Conservation (phyloP, 2,888 invertebrate genomes). For the Eudasyphora cyanicolor region DNA sequence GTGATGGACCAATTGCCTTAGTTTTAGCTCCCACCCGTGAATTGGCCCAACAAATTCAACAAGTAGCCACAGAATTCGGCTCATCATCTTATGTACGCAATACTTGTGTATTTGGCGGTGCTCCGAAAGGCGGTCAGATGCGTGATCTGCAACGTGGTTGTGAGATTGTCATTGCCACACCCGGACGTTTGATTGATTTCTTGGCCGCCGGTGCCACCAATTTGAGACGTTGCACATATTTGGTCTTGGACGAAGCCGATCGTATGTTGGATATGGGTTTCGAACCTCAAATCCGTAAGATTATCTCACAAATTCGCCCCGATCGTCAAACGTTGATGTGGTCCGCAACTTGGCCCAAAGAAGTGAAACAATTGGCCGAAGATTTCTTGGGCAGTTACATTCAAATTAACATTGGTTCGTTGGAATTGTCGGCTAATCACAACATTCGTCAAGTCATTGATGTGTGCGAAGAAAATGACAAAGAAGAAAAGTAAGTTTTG, state of each 20-base stretch:
- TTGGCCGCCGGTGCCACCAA: conserved; percentile 89
- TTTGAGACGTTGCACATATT: conserved; percentile 89
- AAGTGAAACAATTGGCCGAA: conserved; percentile 94
- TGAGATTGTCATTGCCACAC: conserved; percentile 94
- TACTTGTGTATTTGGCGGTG: conserved; percentile 95
- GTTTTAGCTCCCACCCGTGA: conserved; percentile 91
- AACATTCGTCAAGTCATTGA: conserved; percentile 93
- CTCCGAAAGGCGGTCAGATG: conserved; percentile 90
- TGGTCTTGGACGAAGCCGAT: conserved; percentile 95
- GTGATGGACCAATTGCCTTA: conserved; percentile 92
- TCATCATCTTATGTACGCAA: conserved; percentile 89
- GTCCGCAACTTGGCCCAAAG: conserved; percentile 99
- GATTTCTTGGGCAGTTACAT: conserved; percentile 95
- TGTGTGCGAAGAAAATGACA: conserved; percentile 89
- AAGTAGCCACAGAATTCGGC: conserved; percentile 92
- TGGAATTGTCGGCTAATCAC: conserved; percentile 93
- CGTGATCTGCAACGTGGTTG: conserved; percentile 89
- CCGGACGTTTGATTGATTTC: conserved; percentile 94
- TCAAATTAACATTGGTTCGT: conserved; percentile 93
- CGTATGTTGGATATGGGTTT: conserved; percentile 99
- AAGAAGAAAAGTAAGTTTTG: conserved; percentile 82
- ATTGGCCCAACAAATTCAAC: conserved; percentile 90
- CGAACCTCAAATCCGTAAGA: conserved; percentile 97
- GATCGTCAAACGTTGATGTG: conserved; percentile 99
- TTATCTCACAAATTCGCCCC: conserved; percentile 95